Evolutionary conservation across 2,113 vertebrate genomes (phyloP), one percentile per base, ranked within the genome.

Genomic region (Microcebus ravelobensis): DNA sequence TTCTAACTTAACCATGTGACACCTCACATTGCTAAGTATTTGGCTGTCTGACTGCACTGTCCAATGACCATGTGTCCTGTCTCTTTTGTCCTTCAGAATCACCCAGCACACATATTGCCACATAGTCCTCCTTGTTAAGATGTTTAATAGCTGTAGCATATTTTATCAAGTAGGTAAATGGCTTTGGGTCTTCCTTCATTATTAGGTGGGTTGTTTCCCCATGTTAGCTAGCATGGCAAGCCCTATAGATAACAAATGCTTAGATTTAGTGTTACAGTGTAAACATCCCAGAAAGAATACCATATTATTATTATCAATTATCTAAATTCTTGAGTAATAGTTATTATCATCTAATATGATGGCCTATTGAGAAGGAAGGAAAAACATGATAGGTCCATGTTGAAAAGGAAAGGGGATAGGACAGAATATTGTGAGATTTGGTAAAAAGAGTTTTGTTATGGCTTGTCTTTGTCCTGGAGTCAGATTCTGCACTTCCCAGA

Each of bases 121-220:
- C 39, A 25, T 10, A 59, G 61, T n/a, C 42, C 92, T 90, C 59
- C 61, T 31, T 82, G n/a, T 70, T 90, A 70, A 89, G 85, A 61
- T 77, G 31, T 59, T 81, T 79, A 63, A 29, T 63, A 87, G 27
- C 36, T 70, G 15, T 50, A 92, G 23, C 21, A 31, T 76, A 94
- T 86, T 82, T 92, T 87, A 65, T 76, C 48, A 86, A 50, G 34
- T 81, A 85, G 68, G 13, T n/a, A 74, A 92, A 52, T 67, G 27
- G 25, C 48, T 50, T 77, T 80, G 81, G 27, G 25, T 55, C n/a
- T 71, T 90, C 77, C 52, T 83, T 95, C 90, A 87, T 82, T 90
- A 79, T 21, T 71, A 34, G 25, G 36, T 23, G 91, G 42, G 29
- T 61, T 82, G 36, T 96, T 94, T 90, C 74, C 14, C 48, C 45